Conservation (phyloP, 1,140 invertebrate species). For the Lethrus apterus region DNA sequence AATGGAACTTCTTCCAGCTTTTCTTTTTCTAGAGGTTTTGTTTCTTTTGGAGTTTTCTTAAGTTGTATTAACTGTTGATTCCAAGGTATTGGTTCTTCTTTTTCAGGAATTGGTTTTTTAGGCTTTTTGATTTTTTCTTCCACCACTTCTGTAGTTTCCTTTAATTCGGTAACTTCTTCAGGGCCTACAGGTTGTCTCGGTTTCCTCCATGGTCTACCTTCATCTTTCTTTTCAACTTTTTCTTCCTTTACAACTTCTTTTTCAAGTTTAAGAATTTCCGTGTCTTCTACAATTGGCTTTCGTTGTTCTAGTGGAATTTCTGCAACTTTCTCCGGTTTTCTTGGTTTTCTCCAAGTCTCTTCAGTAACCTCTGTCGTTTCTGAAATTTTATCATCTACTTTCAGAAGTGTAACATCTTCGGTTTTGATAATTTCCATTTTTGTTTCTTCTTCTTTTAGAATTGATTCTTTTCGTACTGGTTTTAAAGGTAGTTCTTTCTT, state of each 20-base stretch:
- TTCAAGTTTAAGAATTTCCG: constrained; percentile 23
- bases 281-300: constrained; percentile 24
- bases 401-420: constrained; percentile 39
- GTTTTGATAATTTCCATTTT: constrained; percentile 26
- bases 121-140: constrained; percentile 23
- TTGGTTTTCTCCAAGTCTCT: constrained; percentile 17
- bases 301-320: constrained; percentile 23
- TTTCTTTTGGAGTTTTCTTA: constrained; percentile 2
- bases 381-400: constrained; percentile 12
- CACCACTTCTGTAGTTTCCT: constrained; percentile 35
- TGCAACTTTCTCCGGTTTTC: constrained; percentile 21
- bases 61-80: constrained; percentile 26
- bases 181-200: neutral
- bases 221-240: neutral
- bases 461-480: constrained; percentile 15
- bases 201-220: constrained; percentile 31
- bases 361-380: constrained; percentile 12
- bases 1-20: constrained; percentile 6
- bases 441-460: constrained; percentile 33
- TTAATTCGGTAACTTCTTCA: constrained; percentile 24
- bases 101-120: constrained; percentile 14
- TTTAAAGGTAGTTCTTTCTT: neutral
- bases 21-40: neutral
- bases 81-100: constrained; percentile 28
- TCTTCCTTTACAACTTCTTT: constrained; percentile 30